A percentile compares a stretch with the other conserved stretches of the same genome.
These are phyloP conservation scores for Cerceris ruficornis DNA, from an alignment of 2,888 invertebrate genomes.

Conservation along the genomic window DNA sequence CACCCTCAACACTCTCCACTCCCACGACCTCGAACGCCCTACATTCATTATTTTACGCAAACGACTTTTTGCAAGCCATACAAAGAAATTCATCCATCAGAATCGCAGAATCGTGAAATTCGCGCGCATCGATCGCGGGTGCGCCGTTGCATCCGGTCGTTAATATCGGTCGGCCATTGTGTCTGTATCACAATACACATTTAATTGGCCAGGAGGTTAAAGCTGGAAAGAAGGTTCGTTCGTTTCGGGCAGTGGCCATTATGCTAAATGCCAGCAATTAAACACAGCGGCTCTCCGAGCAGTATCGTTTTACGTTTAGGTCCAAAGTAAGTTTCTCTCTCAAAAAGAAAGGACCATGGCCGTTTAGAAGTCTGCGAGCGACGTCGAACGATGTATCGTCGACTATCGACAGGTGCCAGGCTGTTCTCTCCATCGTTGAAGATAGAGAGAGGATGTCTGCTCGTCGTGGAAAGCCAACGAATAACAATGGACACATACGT, in stretches of 20 bases:
- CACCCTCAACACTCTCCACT: no score
- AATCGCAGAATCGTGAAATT: conserved; percentile 20
- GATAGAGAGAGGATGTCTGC: no score
- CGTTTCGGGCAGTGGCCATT: conserved; percentile 50
- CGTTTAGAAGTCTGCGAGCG: not conserved
- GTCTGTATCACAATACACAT: conserved; percentile 48
- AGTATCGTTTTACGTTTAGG: conserved; percentile 11
- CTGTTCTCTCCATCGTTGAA: not conserved
- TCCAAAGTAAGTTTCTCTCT: not conserved
- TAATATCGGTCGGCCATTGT: conserved; percentile 30
- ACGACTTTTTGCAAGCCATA: no score
- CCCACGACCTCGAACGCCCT: no score
- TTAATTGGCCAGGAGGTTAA: conserved; percentile 60
- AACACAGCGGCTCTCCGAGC: conserved; percentile 53
- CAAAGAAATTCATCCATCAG: not conserved
- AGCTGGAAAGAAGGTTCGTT: conserved; percentile 62
- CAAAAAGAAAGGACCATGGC: not conserved
- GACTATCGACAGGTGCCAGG: conserved; percentile 44
- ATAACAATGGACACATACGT: conserved; percentile 15
- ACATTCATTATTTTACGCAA: no score
- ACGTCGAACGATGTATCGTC: conserved; percentile 13
- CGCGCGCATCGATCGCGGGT: conserved; percentile 1
- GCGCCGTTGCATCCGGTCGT: conserved; percentile 36
- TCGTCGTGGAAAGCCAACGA: conserved; percentile 21
- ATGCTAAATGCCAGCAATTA: conserved; percentile 69